phyloP scores from a whole-genome alignment of 2,797 vertebrate genomes.

The Notolepis coatsorum region DNA sequence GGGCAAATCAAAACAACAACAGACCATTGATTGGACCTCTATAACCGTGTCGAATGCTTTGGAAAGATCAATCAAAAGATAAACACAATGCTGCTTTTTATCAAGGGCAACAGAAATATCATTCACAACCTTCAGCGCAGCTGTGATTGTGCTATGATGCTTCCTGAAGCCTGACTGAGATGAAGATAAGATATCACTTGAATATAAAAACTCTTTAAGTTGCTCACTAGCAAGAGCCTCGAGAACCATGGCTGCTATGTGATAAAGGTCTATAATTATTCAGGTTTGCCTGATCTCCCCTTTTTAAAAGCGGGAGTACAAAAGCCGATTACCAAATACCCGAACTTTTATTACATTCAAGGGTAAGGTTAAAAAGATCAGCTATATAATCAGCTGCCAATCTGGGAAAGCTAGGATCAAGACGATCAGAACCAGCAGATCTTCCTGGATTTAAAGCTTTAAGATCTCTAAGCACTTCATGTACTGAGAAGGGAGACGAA shows the following conservation, averaged over 20 bases:
- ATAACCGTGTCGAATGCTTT: no score
- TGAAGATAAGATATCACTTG: background rate
- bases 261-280: no score
- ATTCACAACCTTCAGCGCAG: background rate
- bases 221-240: background rate
- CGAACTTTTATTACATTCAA: background rate
- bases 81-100: no score
- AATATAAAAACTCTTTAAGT: background rate
- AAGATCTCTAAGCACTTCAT: no score
- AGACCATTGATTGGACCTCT: no score
- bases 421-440: no score
- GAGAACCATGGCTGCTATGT: background rate
- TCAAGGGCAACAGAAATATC: no score
- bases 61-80: no score
- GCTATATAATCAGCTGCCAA: background rate
- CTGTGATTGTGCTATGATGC: background rate
- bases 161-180: no score
- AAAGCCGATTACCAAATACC: background rate
- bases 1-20: no score
- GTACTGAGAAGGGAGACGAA: no score
- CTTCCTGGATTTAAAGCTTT: no score
- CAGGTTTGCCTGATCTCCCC: background rate
- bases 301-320: constrained; percentile 3
- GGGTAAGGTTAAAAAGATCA: background rate
- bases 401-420: background rate